A percentile compares a stretch with the other conserved stretches of the same genome.
phyloP scores from a whole-genome alignment of 2,888 invertebrate species.

The Apodemia zela region DNA sequence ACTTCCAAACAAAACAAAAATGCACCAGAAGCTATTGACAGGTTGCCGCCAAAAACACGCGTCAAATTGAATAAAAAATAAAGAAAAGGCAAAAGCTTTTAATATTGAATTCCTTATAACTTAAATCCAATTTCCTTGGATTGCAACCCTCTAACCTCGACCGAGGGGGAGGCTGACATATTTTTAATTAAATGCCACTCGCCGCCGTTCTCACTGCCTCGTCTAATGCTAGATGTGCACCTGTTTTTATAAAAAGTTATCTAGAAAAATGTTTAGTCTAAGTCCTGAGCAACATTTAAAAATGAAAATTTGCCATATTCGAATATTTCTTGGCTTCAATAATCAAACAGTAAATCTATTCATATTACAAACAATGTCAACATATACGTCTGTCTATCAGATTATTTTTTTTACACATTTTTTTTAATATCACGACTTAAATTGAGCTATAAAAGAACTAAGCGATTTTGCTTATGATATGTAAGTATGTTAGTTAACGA shows the following conservation, averaged over 20 bases:
- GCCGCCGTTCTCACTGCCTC: constrained; percentile 28
- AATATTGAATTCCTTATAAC: constrained; percentile 16
- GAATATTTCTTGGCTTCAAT: background rate
- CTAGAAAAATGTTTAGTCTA: constrained; percentile 2
- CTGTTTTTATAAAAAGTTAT: constrained; percentile 8
- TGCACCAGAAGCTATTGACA: background rate
- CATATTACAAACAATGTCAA: background rate
- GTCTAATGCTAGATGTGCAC: constrained; percentile 12
- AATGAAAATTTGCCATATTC: too few relatives aligned
- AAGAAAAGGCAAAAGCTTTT: constrained; percentile 14
- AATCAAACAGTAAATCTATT: background rate
- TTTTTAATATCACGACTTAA: background rate
- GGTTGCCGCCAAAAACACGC: constrained; percentile 13
- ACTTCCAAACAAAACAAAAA: background rate
- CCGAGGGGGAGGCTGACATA: constrained; percentile 46
- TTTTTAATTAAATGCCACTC: constrained; percentile 72
- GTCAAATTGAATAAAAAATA: constrained; percentile 9
- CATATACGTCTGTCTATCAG: too few relatives aligned
- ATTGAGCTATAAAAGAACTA: too few relatives aligned
- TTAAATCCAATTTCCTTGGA: constrained; percentile 13
- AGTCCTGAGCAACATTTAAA: background rate
- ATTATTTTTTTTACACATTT: background rate
- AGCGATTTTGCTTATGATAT: too few relatives aligned
- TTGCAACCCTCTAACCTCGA: constrained; percentile 13
- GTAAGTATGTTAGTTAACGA: too few relatives aligned